Conservation (phyloP, 2,888 invertebrate genomes). For the Microdon myrmicae region DNA sequence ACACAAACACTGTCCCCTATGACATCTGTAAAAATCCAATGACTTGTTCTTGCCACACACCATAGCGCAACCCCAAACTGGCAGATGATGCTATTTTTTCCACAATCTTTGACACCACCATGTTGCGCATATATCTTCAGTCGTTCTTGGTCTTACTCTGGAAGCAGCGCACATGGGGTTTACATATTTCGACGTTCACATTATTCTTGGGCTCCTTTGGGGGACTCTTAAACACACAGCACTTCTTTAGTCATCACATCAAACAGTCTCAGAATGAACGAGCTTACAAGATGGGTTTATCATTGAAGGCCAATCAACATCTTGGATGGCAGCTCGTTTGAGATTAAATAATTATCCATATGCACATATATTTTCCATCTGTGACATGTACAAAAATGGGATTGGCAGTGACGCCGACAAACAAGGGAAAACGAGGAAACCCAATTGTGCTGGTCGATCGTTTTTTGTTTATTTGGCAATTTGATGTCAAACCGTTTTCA, state of each 20-base stretch:
- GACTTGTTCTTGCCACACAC: constrained; percentile 31
- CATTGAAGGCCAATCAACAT: too few relatives aligned
- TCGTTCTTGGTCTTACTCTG: constrained; percentile 15
- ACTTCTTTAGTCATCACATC: constrained; percentile 37
- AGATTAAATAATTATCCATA: constrained; percentile 39
- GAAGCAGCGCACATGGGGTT: constrained; percentile 24
- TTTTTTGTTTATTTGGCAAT: neutral
- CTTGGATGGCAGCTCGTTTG: constrained; percentile 24
- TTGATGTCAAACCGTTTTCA: too few relatives aligned
- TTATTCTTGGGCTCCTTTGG: neutral
- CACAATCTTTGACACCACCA: constrained; percentile 18
- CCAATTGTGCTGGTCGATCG: too few relatives aligned
- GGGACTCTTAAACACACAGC: neutral
- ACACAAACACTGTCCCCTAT: neutral
- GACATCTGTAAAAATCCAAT: constrained; percentile 21
- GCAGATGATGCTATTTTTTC: constrained; percentile 25
- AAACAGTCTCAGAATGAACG: constrained; percentile 37
- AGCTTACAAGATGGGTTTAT: constrained; percentile 40
- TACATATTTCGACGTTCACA: constrained; percentile 38
- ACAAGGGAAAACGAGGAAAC: too few relatives aligned
- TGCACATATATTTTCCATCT: constrained; percentile 35
- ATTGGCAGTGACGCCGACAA: constrained; percentile 9
- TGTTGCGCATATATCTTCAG: constrained; percentile 7
- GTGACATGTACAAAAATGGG: too few relatives aligned
- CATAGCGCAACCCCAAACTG: constrained; percentile 18